Conservation (phyloP, 2,888 invertebrate species). For the Drosophila bunnanda region DNA sequence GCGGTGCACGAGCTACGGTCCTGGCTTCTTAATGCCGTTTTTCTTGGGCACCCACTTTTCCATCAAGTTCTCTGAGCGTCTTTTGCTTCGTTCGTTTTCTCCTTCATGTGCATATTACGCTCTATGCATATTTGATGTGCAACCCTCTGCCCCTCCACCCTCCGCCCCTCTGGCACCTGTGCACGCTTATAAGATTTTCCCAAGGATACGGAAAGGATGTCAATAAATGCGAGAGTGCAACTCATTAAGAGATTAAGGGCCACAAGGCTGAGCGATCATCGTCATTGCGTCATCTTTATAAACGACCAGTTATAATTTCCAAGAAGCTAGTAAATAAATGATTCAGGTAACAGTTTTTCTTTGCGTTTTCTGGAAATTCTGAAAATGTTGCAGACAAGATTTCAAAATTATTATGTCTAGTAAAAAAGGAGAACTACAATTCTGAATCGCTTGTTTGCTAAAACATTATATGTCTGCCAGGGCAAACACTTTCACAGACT, state of each 20-base stretch:
- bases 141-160: neutral
- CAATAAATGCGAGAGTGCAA: slow-evolving; percentile 74
- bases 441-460: too few relatives aligned
- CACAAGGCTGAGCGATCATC: slow-evolving; percentile 54
- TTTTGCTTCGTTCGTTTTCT: slow-evolving; percentile 36
- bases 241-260: slow-evolving; percentile 74
- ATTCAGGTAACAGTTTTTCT: too few relatives aligned
- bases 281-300: slow-evolving; percentile 43
- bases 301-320: slow-evolving; percentile 36
- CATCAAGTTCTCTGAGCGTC: slow-evolving; percentile 41
- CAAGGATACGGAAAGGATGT: slow-evolving; percentile 58
- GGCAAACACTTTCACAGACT: too few relatives aligned
- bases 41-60: slow-evolving; percentile 44
- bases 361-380: neutral
- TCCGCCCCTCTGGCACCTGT: slow-evolving; percentile 13
- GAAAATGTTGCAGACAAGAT: neutral
- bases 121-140: slow-evolving; percentile 70
- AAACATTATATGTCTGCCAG: too few relatives aligned
- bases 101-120: slow-evolving; percentile 69
- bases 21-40: slow-evolving; percentile 45
- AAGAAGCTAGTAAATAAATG: slow-evolving; percentile 8
- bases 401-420: too few relatives aligned
- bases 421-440: neutral
- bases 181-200: slow-evolving; percentile 68
- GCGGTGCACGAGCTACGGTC: slow-evolving; percentile 23